Evolutionary conservation across 1,140 invertebrate species (phyloP).

Genomic region (Anagrus nilaparvatae): DNA sequence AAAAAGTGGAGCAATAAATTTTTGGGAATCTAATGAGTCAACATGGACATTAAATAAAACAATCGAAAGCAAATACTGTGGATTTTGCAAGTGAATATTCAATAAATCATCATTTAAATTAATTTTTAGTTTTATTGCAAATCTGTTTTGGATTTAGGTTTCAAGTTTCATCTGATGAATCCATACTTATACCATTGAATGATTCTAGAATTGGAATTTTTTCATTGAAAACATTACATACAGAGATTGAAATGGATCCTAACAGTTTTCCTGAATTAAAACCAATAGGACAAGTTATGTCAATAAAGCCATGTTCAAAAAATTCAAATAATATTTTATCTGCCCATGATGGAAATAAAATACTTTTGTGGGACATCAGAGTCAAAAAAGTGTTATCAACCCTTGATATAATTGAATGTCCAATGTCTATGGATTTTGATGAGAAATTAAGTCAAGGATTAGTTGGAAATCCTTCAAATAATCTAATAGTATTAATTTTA

Average conservation of each 20-base stretch:
- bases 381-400: slow-evolving; percentile 45
- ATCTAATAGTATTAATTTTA: slow-evolving; percentile 47
- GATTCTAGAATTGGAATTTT: slow-evolving; percentile 52
- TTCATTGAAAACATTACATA: slow-evolving; percentile 45
- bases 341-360: slow-evolving; percentile 55
- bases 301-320: slow-evolving; percentile 48
- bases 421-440: slow-evolving; percentile 60
- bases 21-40: slow-evolving; percentile 51
- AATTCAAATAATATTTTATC: slow-evolving; percentile 46
- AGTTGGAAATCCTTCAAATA: slow-evolving; percentile 50
- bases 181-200: slow-evolving; percentile 52
- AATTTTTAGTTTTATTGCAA: slow-evolving; percentile 2
- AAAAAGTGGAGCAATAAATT: slow-evolving; percentile 55
- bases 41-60: slow-evolving; percentile 47
- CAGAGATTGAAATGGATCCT: slow-evolving; percentile 38
- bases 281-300: slow-evolving; percentile 52
- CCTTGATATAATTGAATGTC: slow-evolving; percentile 51
- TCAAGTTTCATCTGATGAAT: slow-evolving; percentile 45
- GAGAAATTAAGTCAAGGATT: slow-evolving; percentile 50
- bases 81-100: slow-evolving; percentile 46
- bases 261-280: slow-evolving; percentile 29
- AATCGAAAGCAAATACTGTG: slow-evolving; percentile 48
- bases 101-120: slow-evolving; percentile 3
- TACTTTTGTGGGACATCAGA: slow-evolving; percentile 56
- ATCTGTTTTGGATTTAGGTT: slow-evolving; percentile 25